These are phyloP conservation scores for Nannoperca obscura DNA, from an alignment of 2,797 vertebrate genomes.

Conservation along the genomic window DNA sequence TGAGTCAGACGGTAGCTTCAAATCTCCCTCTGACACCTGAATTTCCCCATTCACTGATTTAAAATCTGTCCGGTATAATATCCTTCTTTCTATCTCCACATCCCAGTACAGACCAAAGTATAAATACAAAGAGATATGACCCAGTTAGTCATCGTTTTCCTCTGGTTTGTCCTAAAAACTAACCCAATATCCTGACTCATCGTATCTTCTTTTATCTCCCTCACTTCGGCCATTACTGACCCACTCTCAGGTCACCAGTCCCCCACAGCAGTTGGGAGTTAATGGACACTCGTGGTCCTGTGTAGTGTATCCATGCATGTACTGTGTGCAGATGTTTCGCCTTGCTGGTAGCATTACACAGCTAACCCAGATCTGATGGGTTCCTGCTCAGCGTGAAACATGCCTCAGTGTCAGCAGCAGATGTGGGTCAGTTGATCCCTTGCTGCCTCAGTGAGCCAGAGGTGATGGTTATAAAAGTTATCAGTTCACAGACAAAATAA, in stretches of 20 bases:
- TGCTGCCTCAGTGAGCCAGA: conserved; percentile 31
- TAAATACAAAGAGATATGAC: conserved; percentile 30
- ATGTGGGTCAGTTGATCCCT: conserved; percentile 64
- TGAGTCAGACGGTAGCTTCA: not conserved
- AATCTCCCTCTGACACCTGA: conserved; percentile 18
- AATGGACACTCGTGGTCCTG: conserved; percentile 47
- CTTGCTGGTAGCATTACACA: conserved; percentile 29
- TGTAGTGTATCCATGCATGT: conserved; percentile 33
- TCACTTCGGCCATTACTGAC: conserved; percentile 40
- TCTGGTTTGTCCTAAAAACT: not conserved
- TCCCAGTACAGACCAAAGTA: conserved; percentile 7
- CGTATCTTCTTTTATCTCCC: conserved; percentile 19
- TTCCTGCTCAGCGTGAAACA: conserved; percentile 16
- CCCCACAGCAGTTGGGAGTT: conserved; percentile 35
- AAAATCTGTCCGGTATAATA: not conserved
- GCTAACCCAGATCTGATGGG: conserved; percentile 51
- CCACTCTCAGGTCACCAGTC: conserved; percentile 38
- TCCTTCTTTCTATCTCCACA: not conserved
- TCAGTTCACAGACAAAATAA: not conserved
- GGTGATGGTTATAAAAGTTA: conserved; percentile 2
- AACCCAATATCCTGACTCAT: conserved; percentile 31
- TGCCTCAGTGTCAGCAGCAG: conserved; percentile 33
- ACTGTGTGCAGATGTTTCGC: conserved; percentile 32
- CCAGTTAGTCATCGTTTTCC: conserved; percentile 21
- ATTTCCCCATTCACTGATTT: conserved; percentile 9